Evolutionary conservation across 1,140 invertebrate genomes (phyloP), one percentile per base, ranked within the genome.

Genomic region (Orchestia grillus): DNA sequence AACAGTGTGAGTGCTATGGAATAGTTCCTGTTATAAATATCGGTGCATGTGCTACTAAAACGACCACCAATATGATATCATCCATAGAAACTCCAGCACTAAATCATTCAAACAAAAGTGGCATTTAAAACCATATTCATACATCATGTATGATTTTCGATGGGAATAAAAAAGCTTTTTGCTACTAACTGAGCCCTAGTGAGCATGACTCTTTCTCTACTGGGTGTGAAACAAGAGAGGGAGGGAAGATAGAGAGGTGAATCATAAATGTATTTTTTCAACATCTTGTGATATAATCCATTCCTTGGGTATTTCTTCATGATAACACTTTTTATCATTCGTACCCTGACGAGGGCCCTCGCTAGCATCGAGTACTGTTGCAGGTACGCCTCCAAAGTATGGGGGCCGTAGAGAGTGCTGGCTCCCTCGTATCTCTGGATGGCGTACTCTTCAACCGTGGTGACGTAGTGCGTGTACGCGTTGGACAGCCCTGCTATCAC

Each of bases 401-500:
- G 98, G 0, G 99, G 99, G 0, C 99, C 99, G 97, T 98, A 99
- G 96, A 99, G 98, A 0, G 99, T 99, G 0, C 99, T 99, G 0
- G 98, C 99, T 0, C 98, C 99, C 98, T 99, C 99, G 97, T 99
- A 99, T 42, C 99, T 98, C 97, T 99, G 99, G 90, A 96, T 90
- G n/a, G 62, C 62, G 97, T 99, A 99, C 97, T 99, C 99, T 97
- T 99, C 99, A 95, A 98, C 98, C 0, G 99, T 99, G 0, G 98
- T 98, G 47, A 99, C 98, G 97, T 99, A 99, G 97, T 99, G 98
- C 0, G 98, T 98, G 97, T 99, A 99, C 28, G 98, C 98, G 97
- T 99, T 99, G 96, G 98, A 98, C n/a, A 99, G 98, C 0, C 99
- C 99, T 36, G 98, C 98, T n/a, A 99, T 98, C 45, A 99, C 98